Evolutionary conservation across 2,888 invertebrate species (phyloP), one percentile per base, ranked within the genome.

Genomic region (Pelosia muscerda): DNA sequence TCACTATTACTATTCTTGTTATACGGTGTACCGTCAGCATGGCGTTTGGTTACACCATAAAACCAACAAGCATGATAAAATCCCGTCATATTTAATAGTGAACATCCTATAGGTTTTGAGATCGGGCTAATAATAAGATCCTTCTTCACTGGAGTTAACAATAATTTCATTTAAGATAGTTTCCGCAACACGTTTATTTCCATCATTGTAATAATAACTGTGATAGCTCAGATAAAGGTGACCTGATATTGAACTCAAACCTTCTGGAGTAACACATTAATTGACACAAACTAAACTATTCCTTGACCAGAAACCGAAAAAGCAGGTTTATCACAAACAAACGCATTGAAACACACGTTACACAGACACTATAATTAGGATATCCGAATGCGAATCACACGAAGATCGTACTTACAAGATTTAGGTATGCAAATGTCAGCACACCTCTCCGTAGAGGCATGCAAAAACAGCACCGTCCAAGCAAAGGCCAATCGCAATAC

Each of bases 391-490:
- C 28, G 56, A 31, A 13, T 28, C 6, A 19, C 4, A 34, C 6
- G 53, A 55, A 23, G 38, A 61, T 6, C 28, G 13, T 76, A 89
- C 92, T 90, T 76, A 93, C 93, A 42, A 92, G 76, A 77, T 90
- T 91, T 25, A 91, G 71, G 69, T 92, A 93, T 66, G 87, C 93
- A 66, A 92, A 90, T 0, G 83, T 79, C 2, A 93, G 72, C 0
- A 92, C 85, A 2, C 93, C 93, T 65, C 83, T 84, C 25, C 93
- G 76, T 5, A 94, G 69, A 0, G 93, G 93, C 82, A 94, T 74
- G 74, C 93, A 94, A 62, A 93, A 92, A 68, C 93, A 93, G 73
- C 93, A 94, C 65, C 93, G 74, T 34, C 82, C 84, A 3, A 88
- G 65, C 0, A 71, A 60, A 0, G 88, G 88, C 80, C 83, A 86